Percentiles rank a stretch among this genome's conserved stretches.
Conservation (phyloP, 2,113 vertebrate genomes). For the Myiagra hebetior region DNA sequence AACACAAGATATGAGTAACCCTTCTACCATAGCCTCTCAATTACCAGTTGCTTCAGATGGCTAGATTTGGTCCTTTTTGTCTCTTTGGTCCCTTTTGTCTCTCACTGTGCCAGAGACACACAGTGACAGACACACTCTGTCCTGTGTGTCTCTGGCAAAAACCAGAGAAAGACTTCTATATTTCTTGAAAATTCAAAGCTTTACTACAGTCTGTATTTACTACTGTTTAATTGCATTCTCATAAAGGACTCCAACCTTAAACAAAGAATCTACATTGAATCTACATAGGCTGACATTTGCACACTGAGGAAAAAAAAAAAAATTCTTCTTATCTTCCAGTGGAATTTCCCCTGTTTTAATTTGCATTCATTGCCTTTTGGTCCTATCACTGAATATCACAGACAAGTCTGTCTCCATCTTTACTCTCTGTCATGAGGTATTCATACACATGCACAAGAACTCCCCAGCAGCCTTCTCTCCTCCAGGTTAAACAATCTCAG, state of each 20-base stretch:
- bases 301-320: not conserved
- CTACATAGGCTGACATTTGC: not conserved
- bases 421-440: not conserved
- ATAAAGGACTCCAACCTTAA: not conserved
- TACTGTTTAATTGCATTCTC: not conserved
- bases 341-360: not conserved
- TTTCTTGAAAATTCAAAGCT: not conserved
- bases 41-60: not conserved
- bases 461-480: not conserved
- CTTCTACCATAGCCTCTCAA: not conserved
- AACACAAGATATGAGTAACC: not conserved
- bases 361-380: not conserved
- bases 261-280: not conserved
- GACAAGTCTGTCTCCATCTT: not conserved
- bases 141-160: too few species aligned
- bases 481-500: not conserved
- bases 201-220: not conserved
- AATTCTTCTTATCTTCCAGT: not conserved
- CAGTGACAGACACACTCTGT: too few species aligned
- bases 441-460: not conserved
- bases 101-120: too few species aligned
- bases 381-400: not conserved
- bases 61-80: not conserved
- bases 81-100: too few species aligned
- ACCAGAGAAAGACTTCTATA: not conserved